Percentiles rank a stretch among this genome's conserved stretches.
phyloP scores from a whole-genome alignment of 2,888 invertebrate genomes.

The Ophion costatus region DNA sequence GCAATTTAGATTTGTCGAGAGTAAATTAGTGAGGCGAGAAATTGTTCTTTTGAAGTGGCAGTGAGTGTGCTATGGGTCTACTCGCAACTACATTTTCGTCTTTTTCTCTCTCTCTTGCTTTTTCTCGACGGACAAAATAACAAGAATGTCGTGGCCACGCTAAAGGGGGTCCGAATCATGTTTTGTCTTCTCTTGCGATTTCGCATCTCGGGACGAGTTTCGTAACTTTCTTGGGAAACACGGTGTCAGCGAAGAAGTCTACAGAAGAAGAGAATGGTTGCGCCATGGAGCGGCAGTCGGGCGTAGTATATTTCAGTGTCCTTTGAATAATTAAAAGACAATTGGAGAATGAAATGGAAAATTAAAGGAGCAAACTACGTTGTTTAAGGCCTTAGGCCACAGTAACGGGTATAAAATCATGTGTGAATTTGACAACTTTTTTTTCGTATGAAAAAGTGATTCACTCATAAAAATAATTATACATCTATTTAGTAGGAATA shows the following conservation, averaged over 20 bases:
- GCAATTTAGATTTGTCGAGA: slow-evolving; percentile 55
- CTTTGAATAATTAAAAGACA: slow-evolving; percentile 21
- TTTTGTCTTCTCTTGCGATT: slow-evolving; percentile 59
- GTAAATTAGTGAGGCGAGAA: slow-evolving; percentile 48
- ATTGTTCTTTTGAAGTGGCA: slow-evolving; percentile 35
- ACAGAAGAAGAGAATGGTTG: slow-evolving; percentile 38
- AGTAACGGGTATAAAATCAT: too few species aligned
- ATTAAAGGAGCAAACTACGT: not conserved
- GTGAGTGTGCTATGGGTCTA: slow-evolving; percentile 20
- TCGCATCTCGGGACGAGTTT: slow-evolving; percentile 64
- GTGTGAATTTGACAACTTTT: too few species aligned
- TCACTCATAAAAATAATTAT: too few species aligned
- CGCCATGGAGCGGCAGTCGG: not conserved
- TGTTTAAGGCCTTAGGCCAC: too few species aligned
- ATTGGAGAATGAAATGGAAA: not conserved
- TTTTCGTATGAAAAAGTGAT: too few species aligned
- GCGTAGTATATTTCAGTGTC: not conserved
- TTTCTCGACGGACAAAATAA: slow-evolving; percentile 49
- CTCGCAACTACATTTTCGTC: not conserved
- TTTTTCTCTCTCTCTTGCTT: not conserved
- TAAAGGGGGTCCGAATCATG: slow-evolving; percentile 51
- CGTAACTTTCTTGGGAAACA: slow-evolving; percentile 49
- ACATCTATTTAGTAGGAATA: too few species aligned
- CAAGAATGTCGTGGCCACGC: slow-evolving; percentile 42
- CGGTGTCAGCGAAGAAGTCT: slow-evolving; percentile 1